Percentiles rank a stretch among this genome's conserved stretches.
phyloP scores from a whole-genome alignment of 2,113 vertebrate genomes.

The Brachionichthys hirsutus region DNA sequence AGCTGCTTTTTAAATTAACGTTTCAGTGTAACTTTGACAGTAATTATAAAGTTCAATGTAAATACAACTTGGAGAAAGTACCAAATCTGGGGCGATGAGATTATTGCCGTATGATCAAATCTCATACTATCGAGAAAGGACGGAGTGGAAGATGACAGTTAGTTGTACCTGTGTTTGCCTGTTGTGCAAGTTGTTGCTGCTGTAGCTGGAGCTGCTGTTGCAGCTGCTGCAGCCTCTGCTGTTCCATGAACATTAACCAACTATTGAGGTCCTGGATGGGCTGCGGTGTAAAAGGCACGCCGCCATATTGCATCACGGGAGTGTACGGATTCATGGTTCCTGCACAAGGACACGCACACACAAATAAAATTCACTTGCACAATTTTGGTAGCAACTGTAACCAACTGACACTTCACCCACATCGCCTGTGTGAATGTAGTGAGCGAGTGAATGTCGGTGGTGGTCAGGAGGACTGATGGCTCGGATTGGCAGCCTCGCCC shows the following conservation, averaged over 20 bases:
- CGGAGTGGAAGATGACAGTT: background rate
- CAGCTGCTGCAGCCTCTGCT: conserved; percentile 89
- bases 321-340: conserved; percentile 96
- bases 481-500: no score
- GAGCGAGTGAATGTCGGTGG: no score
- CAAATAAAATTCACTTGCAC: no score
- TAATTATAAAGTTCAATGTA: background rate
- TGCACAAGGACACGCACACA: conserved; percentile 57
- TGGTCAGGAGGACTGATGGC: no score
- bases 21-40: background rate
- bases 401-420: no score
- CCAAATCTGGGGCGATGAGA: background rate
- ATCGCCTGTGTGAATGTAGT: no score
- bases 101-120: background rate
- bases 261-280: conserved; percentile 94
- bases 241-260: conserved; percentile 90
- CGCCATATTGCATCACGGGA: conserved; percentile 97
- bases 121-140: background rate
- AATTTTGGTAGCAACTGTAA: no score
- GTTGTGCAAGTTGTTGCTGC: conserved; percentile 77
- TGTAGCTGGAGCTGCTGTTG: conserved; percentile 83
- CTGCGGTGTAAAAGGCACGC: conserved; percentile 96
- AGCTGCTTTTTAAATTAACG: background rate
- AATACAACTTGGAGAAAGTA: background rate
- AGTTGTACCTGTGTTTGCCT: conserved; percentile 69